These are phyloP conservation scores for Rhinella marina DNA, from an alignment of 2,797 vertebrate species.

Conservation along the genomic window DNA sequence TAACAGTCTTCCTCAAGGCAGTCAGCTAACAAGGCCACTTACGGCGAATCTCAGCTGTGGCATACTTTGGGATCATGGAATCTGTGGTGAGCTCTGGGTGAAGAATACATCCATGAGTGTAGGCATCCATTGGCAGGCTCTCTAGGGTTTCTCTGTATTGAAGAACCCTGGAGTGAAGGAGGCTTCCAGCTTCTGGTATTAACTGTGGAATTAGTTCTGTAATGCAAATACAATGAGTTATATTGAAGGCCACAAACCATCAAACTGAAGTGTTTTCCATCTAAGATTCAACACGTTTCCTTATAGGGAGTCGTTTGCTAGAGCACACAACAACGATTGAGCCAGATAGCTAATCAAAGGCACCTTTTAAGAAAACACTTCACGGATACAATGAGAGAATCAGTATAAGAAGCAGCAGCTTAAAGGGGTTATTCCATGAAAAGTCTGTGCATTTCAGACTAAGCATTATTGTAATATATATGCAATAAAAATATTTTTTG, in stretches of 20 bases:
- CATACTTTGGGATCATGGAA: constrained; percentile 99
- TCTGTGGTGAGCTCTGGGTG: constrained; percentile 98
- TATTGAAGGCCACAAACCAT: neutral
- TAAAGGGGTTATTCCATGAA: neutral
- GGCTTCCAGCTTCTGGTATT: constrained; percentile 86
- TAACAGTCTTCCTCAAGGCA: constrained; percentile 45
- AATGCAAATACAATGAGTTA: neutral
- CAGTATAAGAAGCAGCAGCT: too few relatives aligned
- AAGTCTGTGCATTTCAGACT: too few relatives aligned
- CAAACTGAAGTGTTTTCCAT: neutral
- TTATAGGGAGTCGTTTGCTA: neutral
- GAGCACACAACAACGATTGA: neutral
- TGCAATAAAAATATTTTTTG: too few relatives aligned
- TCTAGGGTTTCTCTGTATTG: constrained; percentile 96
- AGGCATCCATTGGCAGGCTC: constrained; percentile 96
- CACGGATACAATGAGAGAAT: too few relatives aligned
- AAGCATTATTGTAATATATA: too few relatives aligned
- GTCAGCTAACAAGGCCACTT: constrained; percentile 75
- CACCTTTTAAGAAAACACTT: neutral
- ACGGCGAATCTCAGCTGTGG: constrained; percentile 99
- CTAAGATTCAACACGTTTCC: neutral
- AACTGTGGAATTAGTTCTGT: constrained; percentile 88
- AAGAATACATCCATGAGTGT: constrained; percentile 98
- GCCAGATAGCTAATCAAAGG: neutral
- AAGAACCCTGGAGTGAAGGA: constrained; percentile 84